A percentile compares a stretch with the other conserved stretches of the same genome.
Evolutionary conservation across 2,888 invertebrate species (phyloP).

Genomic region (Phasia obesa): DNA sequence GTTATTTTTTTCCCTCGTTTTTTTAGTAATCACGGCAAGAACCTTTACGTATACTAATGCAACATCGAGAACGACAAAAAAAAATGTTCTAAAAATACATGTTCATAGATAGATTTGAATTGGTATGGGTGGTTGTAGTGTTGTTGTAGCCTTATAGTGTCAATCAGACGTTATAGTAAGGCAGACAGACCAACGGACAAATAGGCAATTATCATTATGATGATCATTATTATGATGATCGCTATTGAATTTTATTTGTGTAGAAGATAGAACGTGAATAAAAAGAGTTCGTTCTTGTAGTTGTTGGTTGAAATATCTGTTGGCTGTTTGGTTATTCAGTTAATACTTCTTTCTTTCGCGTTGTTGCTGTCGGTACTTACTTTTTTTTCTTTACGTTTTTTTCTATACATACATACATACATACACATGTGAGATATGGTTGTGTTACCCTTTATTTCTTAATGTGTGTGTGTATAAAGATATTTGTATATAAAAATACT

Average conservation of each 20-base stretch:
- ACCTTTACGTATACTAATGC: conserved; percentile 17
- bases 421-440: too few species aligned
- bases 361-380: conserved; percentile 35
- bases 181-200: conserved; percentile 20
- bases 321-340: conserved; percentile 62
- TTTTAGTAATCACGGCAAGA: conserved; percentile 58
- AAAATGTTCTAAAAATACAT: conserved; percentile 54
- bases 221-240: conserved; percentile 18
- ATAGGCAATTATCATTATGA: conserved; percentile 15
- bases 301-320: conserved; percentile 46
- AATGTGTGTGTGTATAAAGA: background rate
- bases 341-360: conserved; percentile 51
- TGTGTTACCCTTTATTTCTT: background rate
- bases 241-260: conserved; percentile 43
- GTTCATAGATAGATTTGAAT: background rate
- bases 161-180: background rate
- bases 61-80: conserved; percentile 28
- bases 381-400: conserved; percentile 30
- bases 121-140: conserved; percentile 52
- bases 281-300: conserved; percentile 48
- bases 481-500: conserved; percentile 17
- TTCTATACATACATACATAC: background rate
- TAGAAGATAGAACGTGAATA: background rate
- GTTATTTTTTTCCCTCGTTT: conserved; percentile 17
- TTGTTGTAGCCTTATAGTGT: conserved; percentile 10